These are phyloP conservation scores for Rhingia rostrata DNA, from an alignment of 2,888 invertebrate species.

Conservation along the genomic window DNA sequence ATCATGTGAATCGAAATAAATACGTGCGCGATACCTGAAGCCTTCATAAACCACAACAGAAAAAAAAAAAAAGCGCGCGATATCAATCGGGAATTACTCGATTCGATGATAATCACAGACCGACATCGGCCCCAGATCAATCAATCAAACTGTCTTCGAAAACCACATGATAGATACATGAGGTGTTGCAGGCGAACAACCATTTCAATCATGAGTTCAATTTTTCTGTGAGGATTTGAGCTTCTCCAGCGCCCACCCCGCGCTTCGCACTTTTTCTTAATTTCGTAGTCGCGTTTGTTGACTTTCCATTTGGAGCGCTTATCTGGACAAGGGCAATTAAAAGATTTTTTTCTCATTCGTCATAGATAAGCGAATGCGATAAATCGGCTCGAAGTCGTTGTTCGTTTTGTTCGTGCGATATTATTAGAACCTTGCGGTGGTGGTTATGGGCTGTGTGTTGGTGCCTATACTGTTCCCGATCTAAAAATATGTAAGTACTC, in stretches of 20 bases:
- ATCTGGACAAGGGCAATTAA: constrained; percentile 74
- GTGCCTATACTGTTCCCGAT: constrained; percentile 21
- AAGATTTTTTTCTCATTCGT: constrained; percentile 71
- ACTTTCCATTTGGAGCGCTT: constrained; percentile 59
- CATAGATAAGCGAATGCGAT: constrained; percentile 69
- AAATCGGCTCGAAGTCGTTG: constrained; percentile 20
- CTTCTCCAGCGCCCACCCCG: neutral
- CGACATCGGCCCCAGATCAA: constrained; percentile 21
- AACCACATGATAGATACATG: constrained; percentile 11
- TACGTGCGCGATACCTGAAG: constrained; percentile 7
- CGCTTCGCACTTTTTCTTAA: neutral
- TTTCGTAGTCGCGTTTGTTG: constrained; percentile 19
- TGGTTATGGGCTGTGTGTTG: neutral
- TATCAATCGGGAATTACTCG: constrained; percentile 47
- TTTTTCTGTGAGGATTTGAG: too few species aligned
- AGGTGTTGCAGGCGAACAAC: neutral
- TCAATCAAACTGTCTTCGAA: constrained; percentile 42
- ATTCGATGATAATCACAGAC: constrained; percentile 38
- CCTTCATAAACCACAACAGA: constrained; percentile 14
- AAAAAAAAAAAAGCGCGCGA: neutral
- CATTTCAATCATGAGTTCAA: neutral
- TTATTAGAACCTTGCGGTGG: constrained; percentile 38
- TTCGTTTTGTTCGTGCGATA: constrained; percentile 37
- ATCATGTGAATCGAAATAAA: constrained; percentile 51
- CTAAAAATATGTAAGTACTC: constrained; percentile 62